phyloP scores from a whole-genome alignment of 2,888 invertebrate genomes.

The Caenorhabditis sp. region DNA sequence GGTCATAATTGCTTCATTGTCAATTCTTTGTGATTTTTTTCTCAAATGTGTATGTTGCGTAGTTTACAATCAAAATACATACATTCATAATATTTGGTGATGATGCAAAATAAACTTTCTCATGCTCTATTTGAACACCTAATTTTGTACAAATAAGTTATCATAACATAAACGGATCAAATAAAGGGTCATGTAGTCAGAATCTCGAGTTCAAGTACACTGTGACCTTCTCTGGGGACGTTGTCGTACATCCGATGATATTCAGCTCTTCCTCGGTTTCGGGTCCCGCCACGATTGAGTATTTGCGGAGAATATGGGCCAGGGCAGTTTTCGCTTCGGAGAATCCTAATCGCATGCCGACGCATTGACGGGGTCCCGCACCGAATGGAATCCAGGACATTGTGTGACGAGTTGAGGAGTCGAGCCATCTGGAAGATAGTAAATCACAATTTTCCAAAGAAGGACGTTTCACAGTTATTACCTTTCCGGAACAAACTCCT shows the following conservation, averaged over 20 bases:
- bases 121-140: background rate
- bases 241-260: slow-evolving; percentile 55
- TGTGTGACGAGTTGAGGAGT: slow-evolving; percentile 31
- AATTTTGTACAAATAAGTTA: background rate
- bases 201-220: slow-evolving; percentile 44
- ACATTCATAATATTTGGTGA: background rate
- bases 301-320: slow-evolving; percentile 70
- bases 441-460: background rate
- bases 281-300: slow-evolving; percentile 61
- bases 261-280: slow-evolving; percentile 73
- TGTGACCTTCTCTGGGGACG: slow-evolving; percentile 53
- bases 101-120: background rate
- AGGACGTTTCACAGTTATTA: slow-evolving; percentile 15
- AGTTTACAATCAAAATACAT: too few species aligned
- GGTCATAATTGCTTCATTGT: slow-evolving; percentile 55
- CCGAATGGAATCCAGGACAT: slow-evolving; percentile 77
- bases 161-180: background rate
- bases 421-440: slow-evolving; percentile 63
- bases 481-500: slow-evolving; percentile 79
- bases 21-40: slow-evolving; percentile 12
- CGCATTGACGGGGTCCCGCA: slow-evolving; percentile 78
- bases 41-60: slow-evolving; percentile 11
- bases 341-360: slow-evolving; percentile 78
- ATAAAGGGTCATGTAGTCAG: background rate
- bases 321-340: slow-evolving; percentile 78